Evolutionary conservation across 2,797 vertebrate genomes (phyloP).

Genomic region (Erethizon dorsatum): DNA sequence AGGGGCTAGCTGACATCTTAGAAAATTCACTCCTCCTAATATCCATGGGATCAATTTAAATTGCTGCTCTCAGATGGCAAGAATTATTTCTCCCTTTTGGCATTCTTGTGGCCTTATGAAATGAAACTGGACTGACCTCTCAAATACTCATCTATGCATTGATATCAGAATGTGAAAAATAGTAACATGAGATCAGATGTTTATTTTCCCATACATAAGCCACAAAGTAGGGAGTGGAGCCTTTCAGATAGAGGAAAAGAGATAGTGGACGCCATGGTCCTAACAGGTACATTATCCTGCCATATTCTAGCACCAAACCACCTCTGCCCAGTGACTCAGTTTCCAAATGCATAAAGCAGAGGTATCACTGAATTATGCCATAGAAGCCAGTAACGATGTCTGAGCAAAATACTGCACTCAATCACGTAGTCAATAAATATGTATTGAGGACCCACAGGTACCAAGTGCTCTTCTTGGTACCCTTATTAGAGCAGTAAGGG

Average conservation of each 20-base stretch:
- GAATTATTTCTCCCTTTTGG: slow-evolving; percentile 60
- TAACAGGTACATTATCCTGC: rapidly evolving
- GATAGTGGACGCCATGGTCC: background rate
- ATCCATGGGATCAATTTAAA: slow-evolving; percentile 71
- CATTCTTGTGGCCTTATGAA: slow-evolving; percentile 11
- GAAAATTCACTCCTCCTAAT: slow-evolving; percentile 44
- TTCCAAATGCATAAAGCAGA: background rate
- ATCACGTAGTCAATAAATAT: background rate
- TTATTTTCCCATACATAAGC: background rate
- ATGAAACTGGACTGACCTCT: background rate
- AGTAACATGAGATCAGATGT: background rate
- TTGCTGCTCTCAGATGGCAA: slow-evolving; percentile 46
- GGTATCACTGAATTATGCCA: background rate
- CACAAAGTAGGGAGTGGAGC: background rate
- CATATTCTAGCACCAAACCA: background rate
- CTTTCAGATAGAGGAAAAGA: background rate
- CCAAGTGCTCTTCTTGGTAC: background rate
- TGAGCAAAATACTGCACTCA: background rate
- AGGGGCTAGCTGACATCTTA: slow-evolving; percentile 63
- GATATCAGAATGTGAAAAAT: slow-evolving; percentile 25
- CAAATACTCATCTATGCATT: background rate
- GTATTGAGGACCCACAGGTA: background rate
- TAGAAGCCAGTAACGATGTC: background rate
- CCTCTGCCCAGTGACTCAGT: background rate
- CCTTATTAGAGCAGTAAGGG: background rate